A percentile compares a stretch with the other conserved stretches of the same genome.
Evolutionary conservation across 2,113 vertebrate genomes (phyloP).

Genomic region (Tretioscincus oriximinensis): DNA sequence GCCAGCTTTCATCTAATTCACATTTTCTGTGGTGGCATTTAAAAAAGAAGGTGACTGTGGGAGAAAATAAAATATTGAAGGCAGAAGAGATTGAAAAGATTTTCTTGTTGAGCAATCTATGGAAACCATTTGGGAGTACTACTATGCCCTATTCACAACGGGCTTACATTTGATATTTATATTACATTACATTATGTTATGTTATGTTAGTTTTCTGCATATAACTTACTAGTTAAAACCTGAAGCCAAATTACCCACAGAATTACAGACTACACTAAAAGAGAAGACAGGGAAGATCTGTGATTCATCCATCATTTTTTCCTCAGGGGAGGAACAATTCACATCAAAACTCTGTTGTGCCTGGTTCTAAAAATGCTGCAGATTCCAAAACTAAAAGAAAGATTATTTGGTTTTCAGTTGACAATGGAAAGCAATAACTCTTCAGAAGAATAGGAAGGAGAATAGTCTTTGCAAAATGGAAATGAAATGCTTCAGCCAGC

Average conservation of each 20-base stretch:
- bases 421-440: constrained; percentile 8
- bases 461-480: constrained; percentile 19
- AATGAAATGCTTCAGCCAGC: constrained; percentile 14
- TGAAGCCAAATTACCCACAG: background rate
- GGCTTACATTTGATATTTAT: background rate
- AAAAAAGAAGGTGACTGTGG: no score
- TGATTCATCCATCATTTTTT: constrained; percentile 6
- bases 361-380: background rate
- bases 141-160: background rate
- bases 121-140: background rate
- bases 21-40: background rate
- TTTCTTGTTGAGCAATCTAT: background rate
- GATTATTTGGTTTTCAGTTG: background rate
- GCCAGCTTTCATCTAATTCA: constrained; percentile 33
- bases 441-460: background rate
- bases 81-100: background rate
- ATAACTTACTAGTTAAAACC: background rate
- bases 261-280: background rate
- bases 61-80: constrained; percentile 5
- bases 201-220: background rate
- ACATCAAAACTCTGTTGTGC: constrained; percentile 20
- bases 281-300: background rate
- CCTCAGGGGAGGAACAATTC: constrained; percentile 11
- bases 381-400: background rate
- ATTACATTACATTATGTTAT: background rate